Evolutionary conservation across 1,140 invertebrate species (phyloP), one percentile per base, ranked within the genome.

Genomic region (Drosophila grimshawi): DNA sequence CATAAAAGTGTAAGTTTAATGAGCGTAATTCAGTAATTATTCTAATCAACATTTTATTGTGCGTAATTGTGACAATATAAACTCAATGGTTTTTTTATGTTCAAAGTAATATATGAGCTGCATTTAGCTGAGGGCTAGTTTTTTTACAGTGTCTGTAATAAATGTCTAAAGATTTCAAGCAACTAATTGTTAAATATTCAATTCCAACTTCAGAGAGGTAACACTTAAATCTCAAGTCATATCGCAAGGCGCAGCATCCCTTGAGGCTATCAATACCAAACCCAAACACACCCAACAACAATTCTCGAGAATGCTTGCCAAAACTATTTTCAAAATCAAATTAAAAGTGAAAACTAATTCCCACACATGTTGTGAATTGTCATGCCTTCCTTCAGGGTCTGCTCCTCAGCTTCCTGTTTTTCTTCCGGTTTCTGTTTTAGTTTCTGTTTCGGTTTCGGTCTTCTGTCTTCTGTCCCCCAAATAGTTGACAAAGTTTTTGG

Each of bases 271-370:
- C 46, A 48, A 29, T 8, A 33, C 55, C 35, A 37, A 11, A 5
- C 30, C 53, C 2, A 32, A 37, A 29, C 32, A 39, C 48, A 6
- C 60, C 48, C 10, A 41, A 7, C 48, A 7, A 43, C 19, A 32
- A 3, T 8, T 30, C 8, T 55, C 29, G n/a, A n/a, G 3, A 35
- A 32, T 29, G 5, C 5, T 30, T 33, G 10, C 7, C 35, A 6
- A 37, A 88, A 88, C 80, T 78, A 78, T 88, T 83, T 77, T 46
- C 29, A 19, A 82, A 83, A 80, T 77, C 48, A 80, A 88, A 86
- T 86, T 74, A 83, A 79, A 86, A 80, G 68, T 39, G 57, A 48
- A 67, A 66, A 63, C 57, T 60, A 65, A 73, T 73, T 73, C 71
- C 63, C 65, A 64, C 57, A 76, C 78, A 69, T 66, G 62, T 72